Percentiles rank a stretch among this genome's conserved stretches.
phyloP scores from a whole-genome alignment of 2,113 vertebrate species.

The Pungitius pungitius region DNA sequence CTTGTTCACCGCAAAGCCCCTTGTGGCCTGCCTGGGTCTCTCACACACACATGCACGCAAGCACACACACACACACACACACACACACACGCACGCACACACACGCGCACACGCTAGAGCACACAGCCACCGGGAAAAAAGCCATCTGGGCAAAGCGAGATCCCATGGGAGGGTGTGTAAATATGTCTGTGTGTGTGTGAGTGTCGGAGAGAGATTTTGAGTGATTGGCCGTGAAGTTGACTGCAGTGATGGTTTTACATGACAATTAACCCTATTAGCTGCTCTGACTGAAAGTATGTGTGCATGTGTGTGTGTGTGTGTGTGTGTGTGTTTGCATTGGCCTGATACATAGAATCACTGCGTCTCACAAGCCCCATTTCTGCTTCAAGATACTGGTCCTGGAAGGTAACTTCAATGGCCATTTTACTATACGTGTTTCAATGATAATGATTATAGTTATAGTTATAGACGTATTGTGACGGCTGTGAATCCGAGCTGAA shows the following conservation, averaged over 20 bases:
- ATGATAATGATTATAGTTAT: not conserved
- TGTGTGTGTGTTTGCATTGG: conserved; percentile 6
- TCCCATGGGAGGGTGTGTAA: conserved; percentile 83
- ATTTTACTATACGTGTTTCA: not conserved
- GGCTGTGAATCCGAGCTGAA: not conserved
- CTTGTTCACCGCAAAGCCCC: conserved; percentile 91
- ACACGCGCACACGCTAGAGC: conserved; percentile 46
- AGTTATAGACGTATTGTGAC: no score
- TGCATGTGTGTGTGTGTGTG: conserved; percentile 30
- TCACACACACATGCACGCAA: conserved; percentile 24
- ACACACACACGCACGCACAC: conserved; percentile 16
- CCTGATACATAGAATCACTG: not conserved
- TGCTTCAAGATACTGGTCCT: not conserved
- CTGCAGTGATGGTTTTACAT: conserved; percentile 90
- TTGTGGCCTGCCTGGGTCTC: conserved; percentile 89
- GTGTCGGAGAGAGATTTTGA: conserved; percentile 62
- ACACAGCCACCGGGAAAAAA: conserved; percentile 87
- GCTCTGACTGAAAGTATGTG: conserved; percentile 37
- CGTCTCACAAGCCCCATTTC: not conserved
- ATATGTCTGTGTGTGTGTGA: conserved; percentile 41
- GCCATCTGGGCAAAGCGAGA: conserved; percentile 92
- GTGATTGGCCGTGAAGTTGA: conserved; percentile 83
- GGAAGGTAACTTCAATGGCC: not conserved
- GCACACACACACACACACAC: conserved; percentile 21
- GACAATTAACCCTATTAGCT: conserved; percentile 99